A percentile compares a stretch with the other conserved stretches of the same genome.
Evolutionary conservation across 2,888 invertebrate species (phyloP).

Genomic region (Dermolepida albohirtum): DNA sequence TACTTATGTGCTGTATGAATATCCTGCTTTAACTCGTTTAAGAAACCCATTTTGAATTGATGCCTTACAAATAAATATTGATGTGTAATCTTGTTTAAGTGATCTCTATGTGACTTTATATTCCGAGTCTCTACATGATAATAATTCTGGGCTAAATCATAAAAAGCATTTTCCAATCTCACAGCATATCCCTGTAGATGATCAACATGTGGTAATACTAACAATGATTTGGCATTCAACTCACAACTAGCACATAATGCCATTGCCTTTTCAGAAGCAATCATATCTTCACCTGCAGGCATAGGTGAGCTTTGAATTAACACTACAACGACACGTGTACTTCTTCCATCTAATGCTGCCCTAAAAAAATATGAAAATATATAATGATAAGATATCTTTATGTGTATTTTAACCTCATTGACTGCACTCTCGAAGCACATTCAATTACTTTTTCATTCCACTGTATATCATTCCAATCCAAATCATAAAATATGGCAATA

Average conservation of each 20-base stretch:
- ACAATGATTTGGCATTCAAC: slow-evolving; percentile 90
- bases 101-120: slow-evolving; percentile 89
- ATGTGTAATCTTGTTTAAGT: slow-evolving; percentile 90
- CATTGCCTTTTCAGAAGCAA: slow-evolving; percentile 91
- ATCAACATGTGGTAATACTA: slow-evolving; percentile 88
- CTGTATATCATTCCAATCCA: slow-evolving; percentile 95
- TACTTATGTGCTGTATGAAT: slow-evolving; percentile 84
- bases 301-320: slow-evolving; percentile 87
- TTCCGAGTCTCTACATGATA: slow-evolving; percentile 90
- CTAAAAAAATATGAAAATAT: slow-evolving; percentile 61
- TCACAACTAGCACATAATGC: slow-evolving; percentile 93
- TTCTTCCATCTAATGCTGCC: slow-evolving; percentile 78
- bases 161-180: slow-evolving; percentile 92
- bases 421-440: slow-evolving; percentile 90
- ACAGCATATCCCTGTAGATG: slow-evolving; percentile 80
- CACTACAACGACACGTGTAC: slow-evolving; percentile 86
- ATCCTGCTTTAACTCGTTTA: slow-evolving; percentile 94
- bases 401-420: slow-evolving; percentile 68
- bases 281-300: slow-evolving; percentile 83
- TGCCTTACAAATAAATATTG: slow-evolving; percentile 94
- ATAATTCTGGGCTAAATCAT: slow-evolving; percentile 92
- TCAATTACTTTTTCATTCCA: slow-evolving; percentile 97
- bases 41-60: slow-evolving; percentile 96
- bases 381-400: not conserved
- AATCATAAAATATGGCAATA: slow-evolving; percentile 93